Evolutionary conservation across 1,140 invertebrate genomes (phyloP).

Genomic region (Lepidurus packardi): DNA sequence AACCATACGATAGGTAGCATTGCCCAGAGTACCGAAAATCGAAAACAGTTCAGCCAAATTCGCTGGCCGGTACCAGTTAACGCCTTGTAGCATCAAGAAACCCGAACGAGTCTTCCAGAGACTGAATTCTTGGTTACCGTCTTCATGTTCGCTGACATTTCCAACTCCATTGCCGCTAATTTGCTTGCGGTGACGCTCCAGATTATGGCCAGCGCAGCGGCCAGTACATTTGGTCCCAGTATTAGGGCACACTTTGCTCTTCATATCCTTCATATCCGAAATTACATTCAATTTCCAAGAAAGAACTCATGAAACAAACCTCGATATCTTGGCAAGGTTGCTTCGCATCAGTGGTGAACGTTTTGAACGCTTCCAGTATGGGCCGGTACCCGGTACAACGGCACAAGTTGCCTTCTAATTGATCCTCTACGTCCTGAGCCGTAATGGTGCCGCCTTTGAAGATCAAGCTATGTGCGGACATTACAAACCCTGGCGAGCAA

Average conservation of each 20-base stretch:
- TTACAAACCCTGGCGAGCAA: neutral
- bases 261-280: neutral
- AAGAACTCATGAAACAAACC: neutral
- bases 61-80: slow-evolving; percentile 34
- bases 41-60: slow-evolving; percentile 38
- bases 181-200: neutral
- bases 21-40: slow-evolving; percentile 47
- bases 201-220: neutral
- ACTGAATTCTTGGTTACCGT: slow-evolving; percentile 30
- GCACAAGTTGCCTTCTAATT: slow-evolving; percentile 67
- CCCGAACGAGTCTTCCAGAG: slow-evolving; percentile 25
- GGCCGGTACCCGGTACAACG: slow-evolving; percentile 85
- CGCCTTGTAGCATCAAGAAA: neutral
- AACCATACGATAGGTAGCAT: slow-evolving; percentile 52
- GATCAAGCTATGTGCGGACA: neutral
- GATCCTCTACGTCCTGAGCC: neutral
- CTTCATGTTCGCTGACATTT: slow-evolving; percentile 10
- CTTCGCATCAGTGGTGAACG: slow-evolving; percentile 66
- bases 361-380: slow-evolving; percentile 80
- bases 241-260: neutral
- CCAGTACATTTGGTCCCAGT: neutral
- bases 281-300: neutral
- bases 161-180: slow-evolving; percentile 40
- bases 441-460: neutral
- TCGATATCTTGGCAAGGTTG: slow-evolving; percentile 38